A percentile compares a stretch with the other conserved stretches of the same genome.
Conservation (phyloP, 2,888 invertebrate genomes). For the Leptodirus hochenwartii region DNA sequence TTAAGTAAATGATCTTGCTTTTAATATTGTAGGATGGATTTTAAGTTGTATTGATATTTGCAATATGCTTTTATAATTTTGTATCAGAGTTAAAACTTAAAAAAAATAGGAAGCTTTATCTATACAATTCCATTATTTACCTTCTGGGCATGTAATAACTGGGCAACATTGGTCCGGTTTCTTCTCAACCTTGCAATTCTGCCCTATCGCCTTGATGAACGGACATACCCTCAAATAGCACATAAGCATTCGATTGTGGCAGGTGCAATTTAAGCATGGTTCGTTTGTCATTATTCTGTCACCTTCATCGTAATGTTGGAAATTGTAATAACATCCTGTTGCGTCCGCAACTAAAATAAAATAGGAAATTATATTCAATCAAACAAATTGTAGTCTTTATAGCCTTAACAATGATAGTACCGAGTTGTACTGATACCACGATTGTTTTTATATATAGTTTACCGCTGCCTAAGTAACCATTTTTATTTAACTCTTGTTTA, state of each 20-base stretch:
- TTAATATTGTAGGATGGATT: no score
- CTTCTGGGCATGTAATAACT: slow-evolving; percentile 82
- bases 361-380: slow-evolving; percentile 1
- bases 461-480: no score
- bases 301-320: slow-evolving; percentile 83
- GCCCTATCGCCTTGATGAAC: slow-evolving; percentile 83
- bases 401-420: not conserved
- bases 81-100: no score
- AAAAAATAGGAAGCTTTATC: no score
- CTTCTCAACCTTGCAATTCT: slow-evolving; percentile 80
- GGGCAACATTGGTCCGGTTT: slow-evolving; percentile 86
- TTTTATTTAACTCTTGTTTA: no score
- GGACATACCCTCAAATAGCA: slow-evolving; percentile 87
- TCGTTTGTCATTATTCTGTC: slow-evolving; percentile 89
- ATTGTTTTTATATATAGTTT: no score
- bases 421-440: not conserved
- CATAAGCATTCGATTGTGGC: slow-evolving; percentile 89
- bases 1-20: no score
- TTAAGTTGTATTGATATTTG: no score
- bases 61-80: no score
- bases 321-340: slow-evolving; percentile 82
- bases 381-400: no score
- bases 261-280: slow-evolving; percentile 89
- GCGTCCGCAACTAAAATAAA: slow-evolving; percentile 24
- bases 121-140: slow-evolving; percentile 31